Base-by-base conservation (phyloP, 2,888 invertebrate genomes). In the Tetrapedia diversipes region DNA sequence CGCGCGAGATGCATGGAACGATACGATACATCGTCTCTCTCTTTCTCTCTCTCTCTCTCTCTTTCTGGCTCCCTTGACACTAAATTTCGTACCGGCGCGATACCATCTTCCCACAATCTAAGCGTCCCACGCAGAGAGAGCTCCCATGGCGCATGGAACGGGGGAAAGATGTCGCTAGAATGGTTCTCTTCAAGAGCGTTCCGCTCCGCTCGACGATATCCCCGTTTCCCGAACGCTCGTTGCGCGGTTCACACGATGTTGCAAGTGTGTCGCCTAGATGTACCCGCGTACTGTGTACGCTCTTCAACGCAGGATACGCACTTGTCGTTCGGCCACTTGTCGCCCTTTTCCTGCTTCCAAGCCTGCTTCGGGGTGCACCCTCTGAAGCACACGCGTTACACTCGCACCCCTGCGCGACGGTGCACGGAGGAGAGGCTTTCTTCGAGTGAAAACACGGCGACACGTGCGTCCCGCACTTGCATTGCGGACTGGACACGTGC, bases 391-490 rank as follows among this genome's bases (percentile, higher is more conserved):
- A 32, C 45, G 47, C 64, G 34, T 51, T 67, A 27, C 53, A 6
- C 32, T 37, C 8, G 7, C 2, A 19, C 45, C 45, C 1, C 39
- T 19, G 11, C 29, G 27, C 19, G 8, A 34, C 53, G 16, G 6
- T 3, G 0, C 41, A 11, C 24, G 29, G 56, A 73, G 77, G 60
- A 66, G 49, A 77, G 70, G 49, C 68, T 81, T 83, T 71, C 83
- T 75, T 41, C 69, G 45, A 29, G 24, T 29, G 53, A 64, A 63
- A 75, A 79, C 83, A 74, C 76, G 81, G n/a, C 70, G 83, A 83
- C 85, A 85, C 86, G 86, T 86, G 86, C 83, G 73, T 83, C 85
- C 82, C 85, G 82, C 70, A 80, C 82, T 75, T n/a, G n/a, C n/a
- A n/a, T n/a, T n/a, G n/a, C n/a, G n/a, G 76, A 57, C 49, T 60